Evolutionary conservation across 2,113 vertebrate species (phyloP).

Genomic region (Apodemus speciosus): DNA sequence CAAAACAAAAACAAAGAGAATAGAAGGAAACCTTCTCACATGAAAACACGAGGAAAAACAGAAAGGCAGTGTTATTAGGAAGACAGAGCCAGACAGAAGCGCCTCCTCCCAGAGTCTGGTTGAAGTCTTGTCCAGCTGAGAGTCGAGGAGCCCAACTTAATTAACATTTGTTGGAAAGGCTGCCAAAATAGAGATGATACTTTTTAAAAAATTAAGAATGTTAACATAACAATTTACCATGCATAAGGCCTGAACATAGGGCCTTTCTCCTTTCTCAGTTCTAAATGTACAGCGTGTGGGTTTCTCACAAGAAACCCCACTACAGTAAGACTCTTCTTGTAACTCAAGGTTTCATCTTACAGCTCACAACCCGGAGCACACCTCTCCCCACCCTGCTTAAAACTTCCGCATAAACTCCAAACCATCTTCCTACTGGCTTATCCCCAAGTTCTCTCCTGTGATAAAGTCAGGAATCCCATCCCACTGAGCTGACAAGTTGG

Average conservation of each 20-base stretch:
- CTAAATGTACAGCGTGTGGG: neutral
- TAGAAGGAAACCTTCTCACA: no score
- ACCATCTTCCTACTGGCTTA: neutral
- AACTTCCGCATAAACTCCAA: neutral
- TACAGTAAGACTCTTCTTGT: neutral
- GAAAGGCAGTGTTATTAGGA: neutral
- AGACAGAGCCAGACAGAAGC: neutral
- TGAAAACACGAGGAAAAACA: neutral
- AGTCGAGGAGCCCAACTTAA: neutral
- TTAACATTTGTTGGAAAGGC: neutral
- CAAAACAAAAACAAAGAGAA: neutral
- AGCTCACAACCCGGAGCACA: neutral
- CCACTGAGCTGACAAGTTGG: neutral
- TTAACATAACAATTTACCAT: neutral
- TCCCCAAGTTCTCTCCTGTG: neutral
- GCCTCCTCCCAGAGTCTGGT: neutral
- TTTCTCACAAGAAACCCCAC: neutral
- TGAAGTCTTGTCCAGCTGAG: neutral
- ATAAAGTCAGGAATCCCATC: neutral
- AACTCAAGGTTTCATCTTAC: neutral
- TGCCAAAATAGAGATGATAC: neutral
- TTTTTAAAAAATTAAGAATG: neutral
- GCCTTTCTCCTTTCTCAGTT: neutral
- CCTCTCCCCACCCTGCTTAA: neutral
- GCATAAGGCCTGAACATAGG: neutral